phyloP scores from a whole-genome alignment of 2,888 invertebrate species.

The Pseudococcus viburni region DNA sequence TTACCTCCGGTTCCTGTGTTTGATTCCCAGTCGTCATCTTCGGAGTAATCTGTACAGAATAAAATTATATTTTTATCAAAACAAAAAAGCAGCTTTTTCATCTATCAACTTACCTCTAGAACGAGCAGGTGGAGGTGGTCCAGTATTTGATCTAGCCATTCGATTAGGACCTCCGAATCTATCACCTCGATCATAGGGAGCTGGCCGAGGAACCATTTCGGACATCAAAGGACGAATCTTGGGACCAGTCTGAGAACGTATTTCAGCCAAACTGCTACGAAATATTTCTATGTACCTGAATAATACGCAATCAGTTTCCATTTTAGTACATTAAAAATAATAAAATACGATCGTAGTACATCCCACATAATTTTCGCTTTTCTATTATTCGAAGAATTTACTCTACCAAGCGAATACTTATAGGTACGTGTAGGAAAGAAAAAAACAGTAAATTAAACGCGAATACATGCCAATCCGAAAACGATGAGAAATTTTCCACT shows the following conservation, averaged over 20 bases:
- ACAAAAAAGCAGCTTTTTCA: no score
- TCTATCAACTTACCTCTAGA: background rate
- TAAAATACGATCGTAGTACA: background rate
- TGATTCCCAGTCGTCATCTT: slow-evolving; percentile 70
- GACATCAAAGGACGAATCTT: slow-evolving; percentile 67
- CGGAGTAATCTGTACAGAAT: slow-evolving; percentile 23
- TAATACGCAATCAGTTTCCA: background rate
- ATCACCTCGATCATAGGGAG: slow-evolving; percentile 77
- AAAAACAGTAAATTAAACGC: background rate
- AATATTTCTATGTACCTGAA: slow-evolving; percentile 97
- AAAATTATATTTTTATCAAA: background rate
- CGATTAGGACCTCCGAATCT: slow-evolving; percentile 75
- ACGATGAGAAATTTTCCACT: background rate
- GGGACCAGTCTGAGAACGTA: slow-evolving; percentile 74
- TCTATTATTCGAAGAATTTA: background rate
- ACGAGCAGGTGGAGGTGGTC: slow-evolving; percentile 33
- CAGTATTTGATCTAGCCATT: slow-evolving; percentile 70
- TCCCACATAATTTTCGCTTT: background rate
- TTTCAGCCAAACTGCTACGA: slow-evolving; percentile 90
- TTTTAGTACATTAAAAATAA: background rate
- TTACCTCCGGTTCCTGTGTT: slow-evolving; percentile 71
- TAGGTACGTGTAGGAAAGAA: background rate
- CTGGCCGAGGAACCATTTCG: slow-evolving; percentile 72
- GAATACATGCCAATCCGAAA: background rate
- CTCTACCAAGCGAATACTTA: background rate